These are phyloP conservation scores for Anolis sagrei DNA, from an alignment of 2,113 vertebrate genomes.

Conservation along the genomic window DNA sequence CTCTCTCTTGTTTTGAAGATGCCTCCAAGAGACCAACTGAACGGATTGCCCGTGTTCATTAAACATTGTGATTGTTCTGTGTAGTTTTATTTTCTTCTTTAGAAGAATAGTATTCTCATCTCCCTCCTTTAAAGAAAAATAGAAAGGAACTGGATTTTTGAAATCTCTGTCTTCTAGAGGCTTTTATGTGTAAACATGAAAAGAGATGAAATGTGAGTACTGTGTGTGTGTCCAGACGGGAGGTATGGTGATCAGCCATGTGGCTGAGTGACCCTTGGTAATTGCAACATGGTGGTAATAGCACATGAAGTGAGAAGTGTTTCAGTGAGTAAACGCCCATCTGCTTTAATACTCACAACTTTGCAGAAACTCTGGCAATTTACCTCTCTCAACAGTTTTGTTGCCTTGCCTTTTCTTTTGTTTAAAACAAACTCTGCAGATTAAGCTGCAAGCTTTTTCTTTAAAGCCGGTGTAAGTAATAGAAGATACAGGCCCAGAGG, in stretches of 20 bases:
- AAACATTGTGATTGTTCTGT: neutral
- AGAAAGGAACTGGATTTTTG: neutral
- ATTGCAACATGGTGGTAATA: conserved; percentile 21
- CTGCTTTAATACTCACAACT: conserved; percentile 35
- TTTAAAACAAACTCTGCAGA: neutral
- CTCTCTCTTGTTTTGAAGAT: neutral
- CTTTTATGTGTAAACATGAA: conserved; percentile 29
- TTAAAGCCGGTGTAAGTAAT: neutral
- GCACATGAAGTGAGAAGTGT: neutral
- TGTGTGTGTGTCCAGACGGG: conserved; percentile 49
- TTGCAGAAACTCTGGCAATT: conserved; percentile 9
- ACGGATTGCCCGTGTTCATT: neutral
- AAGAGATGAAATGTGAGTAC: conserved; percentile 38
- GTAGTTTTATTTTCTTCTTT: neutral
- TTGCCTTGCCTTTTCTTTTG: conserved; percentile 20
- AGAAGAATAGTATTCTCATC: conserved; percentile 11
- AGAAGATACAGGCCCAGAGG: conserved; percentile 10
- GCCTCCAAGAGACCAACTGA: neutral
- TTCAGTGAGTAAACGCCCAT: neutral
- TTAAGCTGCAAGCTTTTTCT: conserved; percentile 6
- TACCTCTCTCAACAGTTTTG: neutral
- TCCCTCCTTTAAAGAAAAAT: neutral
- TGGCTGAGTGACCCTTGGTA: neutral
- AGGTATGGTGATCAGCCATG: neutral
- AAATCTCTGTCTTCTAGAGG: neutral